Evolutionary conservation across 1,140 invertebrate species (phyloP), one percentile per base, ranked within the genome.

Genomic region (Eumaeus atala): DNA sequence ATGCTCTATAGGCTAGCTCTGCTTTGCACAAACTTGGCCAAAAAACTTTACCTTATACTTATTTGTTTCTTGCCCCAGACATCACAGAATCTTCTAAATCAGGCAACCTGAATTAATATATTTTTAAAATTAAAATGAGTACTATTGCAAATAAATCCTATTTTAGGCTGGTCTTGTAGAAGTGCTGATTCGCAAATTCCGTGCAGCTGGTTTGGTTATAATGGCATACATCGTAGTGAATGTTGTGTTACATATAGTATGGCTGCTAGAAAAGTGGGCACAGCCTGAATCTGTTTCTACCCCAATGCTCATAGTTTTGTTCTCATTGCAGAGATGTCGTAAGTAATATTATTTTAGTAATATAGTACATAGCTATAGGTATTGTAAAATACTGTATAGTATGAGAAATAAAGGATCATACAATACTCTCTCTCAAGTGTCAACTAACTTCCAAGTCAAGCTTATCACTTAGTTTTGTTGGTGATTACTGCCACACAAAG

Each of bases 161-260:
- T 38, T 62, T 11, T 65, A 92, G 91, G 90, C 90, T 42, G 93
- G 92, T 42, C 81, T 93, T 51, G 90, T 93, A 56, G 91, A 92
- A 77, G 84, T 93, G 14, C 75, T 94, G 14, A 90, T 91, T 59
- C 88, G 89, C 49, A 89, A 90, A 83, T 92, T 92, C 76, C 89
- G 90, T 1, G 79, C 87, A 14, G 90, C 90, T 9, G 83, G 90
- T 14, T 66, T 89, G 3, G 85, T 91, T 48, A 89, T 89, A 37
- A 82, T 89, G 17, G 67, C 88, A 34, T 92, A 92, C 60, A 84
- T 91, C 28, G 66, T 88, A 14, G 70, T 90, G 18, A 91, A 89
- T 16, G 88, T 91, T 18, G 67, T 84, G 44, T 71, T 92, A 49
- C 91, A 92, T 67, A 84, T 89, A 6, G 91, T 89, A 72, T 89